Conservation (phyloP, 2,888 invertebrate species). For the Cephus sareptanus region DNA sequence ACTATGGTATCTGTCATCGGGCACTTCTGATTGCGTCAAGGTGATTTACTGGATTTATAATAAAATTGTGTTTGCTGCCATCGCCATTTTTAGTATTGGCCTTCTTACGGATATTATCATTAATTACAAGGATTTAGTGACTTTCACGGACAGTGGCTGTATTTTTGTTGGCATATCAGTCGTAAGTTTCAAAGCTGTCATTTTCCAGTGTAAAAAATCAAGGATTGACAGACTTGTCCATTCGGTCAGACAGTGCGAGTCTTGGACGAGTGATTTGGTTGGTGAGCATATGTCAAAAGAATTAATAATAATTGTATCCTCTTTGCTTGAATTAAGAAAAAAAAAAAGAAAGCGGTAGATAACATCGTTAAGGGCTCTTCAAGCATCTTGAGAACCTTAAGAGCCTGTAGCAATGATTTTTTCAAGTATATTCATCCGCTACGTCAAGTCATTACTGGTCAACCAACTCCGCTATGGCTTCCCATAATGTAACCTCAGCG, state of each 20-base stretch:
- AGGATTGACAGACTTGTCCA: neutral
- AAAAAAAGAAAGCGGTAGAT: neutral
- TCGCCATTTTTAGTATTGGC: conserved; percentile 37
- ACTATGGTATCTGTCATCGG: neutral
- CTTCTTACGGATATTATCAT: conserved; percentile 38
- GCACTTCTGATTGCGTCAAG: conserved; percentile 8
- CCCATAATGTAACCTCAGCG: neutral
- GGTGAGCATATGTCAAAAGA: neutral
- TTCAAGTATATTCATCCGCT: neutral
- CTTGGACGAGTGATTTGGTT: neutral
- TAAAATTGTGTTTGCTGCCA: conserved; percentile 26
- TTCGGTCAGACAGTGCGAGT: neutral
- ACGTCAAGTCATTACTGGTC: neutral
- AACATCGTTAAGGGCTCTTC: neutral
- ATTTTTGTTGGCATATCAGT: conserved; percentile 44
- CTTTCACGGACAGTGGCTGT: conserved; percentile 49
- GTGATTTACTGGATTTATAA: conserved; percentile 37
- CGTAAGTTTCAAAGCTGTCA: conserved; percentile 43
- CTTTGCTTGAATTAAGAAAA: neutral
- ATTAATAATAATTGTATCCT: neutral
- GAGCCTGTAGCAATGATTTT: neutral
- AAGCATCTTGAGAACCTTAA: neutral
- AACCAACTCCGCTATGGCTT: neutral
- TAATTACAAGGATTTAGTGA: conserved; percentile 35
- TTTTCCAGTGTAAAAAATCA: conserved; percentile 23